Evolutionary conservation across 2,888 invertebrate species (phyloP), one percentile per base, ranked within the genome.

Genomic region (Tipula lateralis): DNA sequence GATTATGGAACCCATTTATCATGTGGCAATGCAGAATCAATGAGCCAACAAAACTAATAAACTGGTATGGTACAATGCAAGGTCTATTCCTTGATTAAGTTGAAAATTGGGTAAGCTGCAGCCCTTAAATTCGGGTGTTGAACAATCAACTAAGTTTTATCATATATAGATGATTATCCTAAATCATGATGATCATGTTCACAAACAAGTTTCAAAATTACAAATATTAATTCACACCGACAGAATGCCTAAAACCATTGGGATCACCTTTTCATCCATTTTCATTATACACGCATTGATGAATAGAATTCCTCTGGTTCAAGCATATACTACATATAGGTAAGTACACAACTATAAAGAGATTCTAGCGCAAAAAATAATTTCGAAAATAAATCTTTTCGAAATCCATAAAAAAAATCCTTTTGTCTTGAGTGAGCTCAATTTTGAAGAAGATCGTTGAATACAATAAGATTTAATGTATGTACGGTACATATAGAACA

Each of bases 381-480:
- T 66, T 66, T 66, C 24, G 66, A 66, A 66, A 50, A 66, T 66
- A 66, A 66, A 66, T 66, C 66, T 66, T 66, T 66, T 66, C 66
- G 24, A 66, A 66, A 66, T 24, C 66, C 13, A 66, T 24, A 66
- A 66, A 66, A 66, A 44, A 66, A 66, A 66, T 66, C 66, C 66
- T 66, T 66, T 66, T 66, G 66, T 66, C 66, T 66, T 66, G 16
- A 66, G 66, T 24, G 66, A 66, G 66, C 66, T 66, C 66, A 66
- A 66, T 66, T 66, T 66, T 66, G 24, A 66, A 66, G 66, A 66
- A 66, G 66, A 66, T 66, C 24, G 66, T 66, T 66, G 66, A 66
- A 66, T 66, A 66, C 66, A 66, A 66, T 66, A 66, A 24, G 66
- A 24, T 66, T 66, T 66, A 66, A 66, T 66, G 66, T 66, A 66